A percentile compares a stretch with the other conserved stretches of the same genome.
Evolutionary conservation across 2,797 vertebrate genomes (phyloP).

Genomic region (Rhodeus uyekii): DNA sequence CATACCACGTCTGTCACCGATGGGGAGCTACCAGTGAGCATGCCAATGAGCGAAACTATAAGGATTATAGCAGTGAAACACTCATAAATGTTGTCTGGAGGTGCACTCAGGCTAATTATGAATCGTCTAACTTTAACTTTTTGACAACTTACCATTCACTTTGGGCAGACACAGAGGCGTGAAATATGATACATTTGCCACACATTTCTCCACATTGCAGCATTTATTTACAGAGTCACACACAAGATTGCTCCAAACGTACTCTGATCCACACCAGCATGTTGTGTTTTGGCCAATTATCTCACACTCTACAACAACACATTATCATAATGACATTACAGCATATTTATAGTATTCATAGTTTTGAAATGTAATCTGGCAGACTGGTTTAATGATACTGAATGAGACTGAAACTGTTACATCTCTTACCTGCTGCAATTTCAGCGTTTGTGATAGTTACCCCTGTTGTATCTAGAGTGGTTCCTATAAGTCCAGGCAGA

Average conservation of each 20-base stretch:
- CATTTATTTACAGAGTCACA: slow-evolving; percentile 60
- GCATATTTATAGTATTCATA: neutral
- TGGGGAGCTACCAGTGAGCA: neutral
- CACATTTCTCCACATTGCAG: slow-evolving; percentile 59
- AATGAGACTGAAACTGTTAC: neutral
- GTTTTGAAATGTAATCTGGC: neutral
- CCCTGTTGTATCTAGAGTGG: neutral
- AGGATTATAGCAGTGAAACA: neutral
- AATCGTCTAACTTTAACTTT: neutral
- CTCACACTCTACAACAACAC: slow-evolving; percentile 66
- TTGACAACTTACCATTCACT: slow-evolving; percentile 40
- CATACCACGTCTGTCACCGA: fast-evolving
- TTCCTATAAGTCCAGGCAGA: slow-evolving; percentile 12
- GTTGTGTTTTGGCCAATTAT: slow-evolving; percentile 34
- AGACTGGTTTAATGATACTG: neutral
- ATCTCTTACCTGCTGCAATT: slow-evolving; percentile 48
- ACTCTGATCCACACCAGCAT: slow-evolving; percentile 64
- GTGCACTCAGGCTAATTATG: neutral
- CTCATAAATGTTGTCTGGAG: neutral
- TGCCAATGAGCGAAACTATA: slow-evolving; percentile 28
- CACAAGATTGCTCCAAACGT: slow-evolving; percentile 69
- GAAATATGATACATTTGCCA: slow-evolving; percentile 50
- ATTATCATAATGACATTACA: neutral
- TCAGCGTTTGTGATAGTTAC: slow-evolving; percentile 40
- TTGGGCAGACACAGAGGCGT: slow-evolving; percentile 66